phyloP scores from a whole-genome alignment of 2,113 vertebrate species.

The Dolichotis patagonum region DNA sequence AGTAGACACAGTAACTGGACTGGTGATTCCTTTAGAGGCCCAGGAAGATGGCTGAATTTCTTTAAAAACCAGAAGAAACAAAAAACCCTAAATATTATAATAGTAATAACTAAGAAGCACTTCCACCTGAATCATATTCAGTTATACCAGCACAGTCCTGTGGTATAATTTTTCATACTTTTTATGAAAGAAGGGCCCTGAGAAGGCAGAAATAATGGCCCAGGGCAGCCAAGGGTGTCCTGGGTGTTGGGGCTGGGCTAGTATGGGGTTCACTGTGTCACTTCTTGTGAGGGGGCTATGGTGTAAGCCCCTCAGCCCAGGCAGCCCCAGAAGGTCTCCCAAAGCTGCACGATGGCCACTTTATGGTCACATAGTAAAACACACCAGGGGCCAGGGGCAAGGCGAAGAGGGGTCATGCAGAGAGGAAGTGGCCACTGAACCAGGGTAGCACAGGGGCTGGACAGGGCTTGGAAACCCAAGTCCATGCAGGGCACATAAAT shows the following conservation, averaged over 20 bases:
- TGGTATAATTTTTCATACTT: neutral
- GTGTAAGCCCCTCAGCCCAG: neutral
- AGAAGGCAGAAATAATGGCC: neutral
- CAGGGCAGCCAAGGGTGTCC: neutral
- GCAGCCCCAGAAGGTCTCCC: neutral
- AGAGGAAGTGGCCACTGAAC: neutral
- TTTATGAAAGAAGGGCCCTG: neutral
- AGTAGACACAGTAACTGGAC: neutral
- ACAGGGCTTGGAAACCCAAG: neutral
- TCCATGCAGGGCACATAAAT: neutral
- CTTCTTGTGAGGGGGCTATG: neutral
- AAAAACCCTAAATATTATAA: neutral
- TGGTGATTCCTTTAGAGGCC: neutral
- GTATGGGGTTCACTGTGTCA: neutral
- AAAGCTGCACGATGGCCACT: neutral
- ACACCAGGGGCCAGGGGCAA: neutral
- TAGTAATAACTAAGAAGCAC: neutral
- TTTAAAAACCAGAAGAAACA: conserved; percentile 12
- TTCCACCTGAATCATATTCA: neutral
- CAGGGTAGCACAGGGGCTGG: neutral
- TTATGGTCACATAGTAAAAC: neutral
- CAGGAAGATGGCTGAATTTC: neutral
- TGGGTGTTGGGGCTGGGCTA: too few species aligned
- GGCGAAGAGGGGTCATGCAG: neutral
- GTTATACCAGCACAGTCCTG: neutral